phyloP scores from a whole-genome alignment of 1,140 invertebrate genomes.

The Meloidogyne chitwoodi region DNA sequence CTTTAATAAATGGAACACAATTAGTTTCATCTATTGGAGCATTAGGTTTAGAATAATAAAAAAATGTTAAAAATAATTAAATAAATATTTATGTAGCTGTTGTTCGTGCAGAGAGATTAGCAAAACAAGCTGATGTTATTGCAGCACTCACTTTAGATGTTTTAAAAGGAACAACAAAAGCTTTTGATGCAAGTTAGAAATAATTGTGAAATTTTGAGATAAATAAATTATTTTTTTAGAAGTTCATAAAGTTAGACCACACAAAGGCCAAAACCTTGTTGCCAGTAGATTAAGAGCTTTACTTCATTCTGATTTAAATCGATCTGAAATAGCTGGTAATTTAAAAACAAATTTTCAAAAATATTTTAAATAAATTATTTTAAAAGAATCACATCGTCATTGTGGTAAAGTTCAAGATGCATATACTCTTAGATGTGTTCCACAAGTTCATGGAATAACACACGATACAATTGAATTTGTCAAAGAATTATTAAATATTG shows the following conservation, averaged over 20 bases:
- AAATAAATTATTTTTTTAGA: slow-evolving; percentile 61
- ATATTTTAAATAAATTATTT: slow-evolving; percentile 47
- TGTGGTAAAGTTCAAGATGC: slow-evolving; percentile 74
- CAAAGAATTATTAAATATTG: slow-evolving; percentile 66
- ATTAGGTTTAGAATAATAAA: slow-evolving; percentile 64
- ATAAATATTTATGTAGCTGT: slow-evolving; percentile 63
- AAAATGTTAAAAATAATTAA: background rate
- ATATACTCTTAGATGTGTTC: slow-evolving; percentile 72
- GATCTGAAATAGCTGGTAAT: slow-evolving; percentile 68
- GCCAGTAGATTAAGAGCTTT: slow-evolving; percentile 68
- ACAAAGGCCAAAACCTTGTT: slow-evolving; percentile 69
- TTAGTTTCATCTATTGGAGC: slow-evolving; percentile 71
- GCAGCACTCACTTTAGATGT: slow-evolving; percentile 72
- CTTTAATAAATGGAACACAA: slow-evolving; percentile 74
- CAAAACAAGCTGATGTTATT: slow-evolving; percentile 71
- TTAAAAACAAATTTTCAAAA: slow-evolving; percentile 58
- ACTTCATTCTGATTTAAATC: slow-evolving; percentile 70
- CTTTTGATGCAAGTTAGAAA: slow-evolving; percentile 69
- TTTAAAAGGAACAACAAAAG: slow-evolving; percentile 70
- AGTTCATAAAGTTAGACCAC: slow-evolving; percentile 70
- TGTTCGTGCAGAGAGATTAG: slow-evolving; percentile 67
- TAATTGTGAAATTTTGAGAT: background rate
- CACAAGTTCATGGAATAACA: slow-evolving; percentile 69
- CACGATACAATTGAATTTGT: slow-evolving; percentile 73
- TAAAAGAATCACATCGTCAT: slow-evolving; percentile 66